A percentile compares a stretch with the other conserved stretches of the same genome.
phyloP scores from a whole-genome alignment of 1,140 invertebrate genomes.

The Lithobius niger region DNA sequence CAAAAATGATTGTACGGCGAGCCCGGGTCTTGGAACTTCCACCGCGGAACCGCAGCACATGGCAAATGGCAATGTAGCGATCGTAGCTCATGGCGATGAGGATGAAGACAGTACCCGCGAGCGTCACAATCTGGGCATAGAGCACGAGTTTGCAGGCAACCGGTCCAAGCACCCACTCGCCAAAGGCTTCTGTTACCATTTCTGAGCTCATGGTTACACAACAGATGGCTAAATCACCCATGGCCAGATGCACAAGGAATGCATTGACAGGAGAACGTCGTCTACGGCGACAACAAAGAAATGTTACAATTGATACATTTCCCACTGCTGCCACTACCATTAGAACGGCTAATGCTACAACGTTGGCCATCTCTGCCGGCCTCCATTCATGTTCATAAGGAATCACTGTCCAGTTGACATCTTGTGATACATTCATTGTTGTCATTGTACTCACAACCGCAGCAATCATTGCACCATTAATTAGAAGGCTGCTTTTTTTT shows the following conservation, averaged over 20 bases:
- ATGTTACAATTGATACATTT: too few relatives aligned
- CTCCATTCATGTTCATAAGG: too few relatives aligned
- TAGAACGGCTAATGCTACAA: too few relatives aligned
- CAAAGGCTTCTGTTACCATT: slow-evolving; percentile 28
- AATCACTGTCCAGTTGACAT: too few relatives aligned
- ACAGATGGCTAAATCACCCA: slow-evolving; percentile 35
- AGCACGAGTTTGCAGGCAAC: slow-evolving; percentile 32
- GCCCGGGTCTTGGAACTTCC: slow-evolving; percentile 18
- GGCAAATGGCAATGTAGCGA: slow-evolving; percentile 34
- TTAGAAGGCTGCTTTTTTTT: too few relatives aligned
- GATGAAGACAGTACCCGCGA: slow-evolving; percentile 36
- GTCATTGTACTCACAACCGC: too few relatives aligned
- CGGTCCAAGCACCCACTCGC: slow-evolving; percentile 32
- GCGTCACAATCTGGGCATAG: slow-evolving; percentile 33
- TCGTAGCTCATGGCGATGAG: slow-evolving; percentile 35
- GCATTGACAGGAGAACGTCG: too few relatives aligned
- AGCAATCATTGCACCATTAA: too few relatives aligned
- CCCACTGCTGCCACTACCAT: too few relatives aligned
- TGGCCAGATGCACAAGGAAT: slow-evolving; percentile 35
- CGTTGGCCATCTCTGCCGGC: too few relatives aligned
- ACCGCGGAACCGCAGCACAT: slow-evolving; percentile 27
- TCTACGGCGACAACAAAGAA: too few relatives aligned
- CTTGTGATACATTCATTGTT: too few relatives aligned
- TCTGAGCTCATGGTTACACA: slow-evolving; percentile 35
- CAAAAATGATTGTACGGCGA: slow-evolving; percentile 27